Evolutionary conservation across 1,140 invertebrate genomes (phyloP).

Genomic region (Arctopsyche grandis): DNA sequence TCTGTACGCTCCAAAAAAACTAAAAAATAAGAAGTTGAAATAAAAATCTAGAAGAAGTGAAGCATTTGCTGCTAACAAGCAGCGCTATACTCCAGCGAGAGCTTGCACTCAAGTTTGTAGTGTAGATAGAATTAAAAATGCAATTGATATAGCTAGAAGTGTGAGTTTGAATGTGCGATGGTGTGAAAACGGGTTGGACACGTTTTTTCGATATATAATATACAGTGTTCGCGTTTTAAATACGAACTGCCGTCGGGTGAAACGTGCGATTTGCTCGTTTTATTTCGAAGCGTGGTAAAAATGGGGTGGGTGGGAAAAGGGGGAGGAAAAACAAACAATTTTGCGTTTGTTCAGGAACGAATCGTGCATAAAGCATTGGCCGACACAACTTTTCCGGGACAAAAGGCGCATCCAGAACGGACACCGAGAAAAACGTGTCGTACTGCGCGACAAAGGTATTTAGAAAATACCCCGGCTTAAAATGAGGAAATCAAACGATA

Average conservation of each 20-base stretch:
- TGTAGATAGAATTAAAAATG: too few species aligned
- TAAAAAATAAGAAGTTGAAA: conserved; percentile 9
- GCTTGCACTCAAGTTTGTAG: neutral
- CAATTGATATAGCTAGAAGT: too few species aligned
- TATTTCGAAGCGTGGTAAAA: neutral
- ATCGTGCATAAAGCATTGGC: conserved; percentile 21
- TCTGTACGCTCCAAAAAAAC: conserved; percentile 38
- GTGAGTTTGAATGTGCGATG: too few species aligned
- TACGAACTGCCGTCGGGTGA: neutral
- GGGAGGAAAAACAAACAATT: conserved; percentile 36
- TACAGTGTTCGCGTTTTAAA: too few species aligned
- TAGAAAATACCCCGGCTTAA: neutral
- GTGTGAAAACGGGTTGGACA: too few species aligned
- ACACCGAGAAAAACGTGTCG: conserved; percentile 2
- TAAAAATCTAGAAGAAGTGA: neutral
- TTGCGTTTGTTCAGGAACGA: conserved; percentile 35
- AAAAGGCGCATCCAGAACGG: conserved; percentile 18
- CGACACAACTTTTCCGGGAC: conserved; percentile 15
- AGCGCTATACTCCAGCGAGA: neutral
- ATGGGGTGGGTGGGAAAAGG: neutral
- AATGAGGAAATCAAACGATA: too few species aligned
- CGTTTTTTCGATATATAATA: too few species aligned
- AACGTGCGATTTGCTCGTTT: neutral
- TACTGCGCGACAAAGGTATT: neutral
- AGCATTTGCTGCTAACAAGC: neutral